phyloP scores from a whole-genome alignment of 2,888 invertebrate genomes.

The Cantharis lateralis region DNA sequence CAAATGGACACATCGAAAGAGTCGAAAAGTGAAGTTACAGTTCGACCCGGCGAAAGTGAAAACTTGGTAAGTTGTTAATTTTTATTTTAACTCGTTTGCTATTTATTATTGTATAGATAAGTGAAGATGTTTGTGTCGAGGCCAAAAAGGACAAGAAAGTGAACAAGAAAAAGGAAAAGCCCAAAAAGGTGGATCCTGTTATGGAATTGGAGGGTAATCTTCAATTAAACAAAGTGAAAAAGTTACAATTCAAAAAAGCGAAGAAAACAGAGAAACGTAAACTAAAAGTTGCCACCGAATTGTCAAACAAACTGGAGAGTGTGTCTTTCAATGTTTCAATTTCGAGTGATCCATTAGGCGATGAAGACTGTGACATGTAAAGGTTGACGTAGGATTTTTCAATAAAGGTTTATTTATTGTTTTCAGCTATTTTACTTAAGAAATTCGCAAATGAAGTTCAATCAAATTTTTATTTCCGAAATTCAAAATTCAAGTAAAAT shows the following conservation, averaged over 20 bases:
- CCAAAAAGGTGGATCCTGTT: slow-evolving; percentile 65
- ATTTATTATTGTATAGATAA: slow-evolving; percentile 40
- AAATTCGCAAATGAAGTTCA: background rate
- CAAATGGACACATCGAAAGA: slow-evolving; percentile 62
- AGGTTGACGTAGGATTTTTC: background rate
- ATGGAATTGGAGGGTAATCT: slow-evolving; percentile 74
- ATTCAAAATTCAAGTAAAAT: background rate
- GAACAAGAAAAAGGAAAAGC: slow-evolving; percentile 38
- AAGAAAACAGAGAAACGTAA: slow-evolving; percentile 62
- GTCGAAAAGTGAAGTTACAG: slow-evolving; percentile 40
- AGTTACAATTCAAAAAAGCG: slow-evolving; percentile 69
- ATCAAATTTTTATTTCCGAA: background rate
- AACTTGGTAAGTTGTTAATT: background rate
- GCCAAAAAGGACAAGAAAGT: slow-evolving; percentile 30
- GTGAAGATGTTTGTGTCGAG: slow-evolving; percentile 43
- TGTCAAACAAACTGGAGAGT: slow-evolving; percentile 69
- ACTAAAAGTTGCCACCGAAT: slow-evolving; percentile 67
- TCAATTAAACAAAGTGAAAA: slow-evolving; percentile 63
- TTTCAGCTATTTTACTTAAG: background rate
- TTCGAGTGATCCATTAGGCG: background rate
- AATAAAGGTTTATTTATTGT: background rate
- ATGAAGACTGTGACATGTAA: background rate
- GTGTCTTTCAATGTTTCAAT: slow-evolving; percentile 55
- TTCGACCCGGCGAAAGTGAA: background rate
- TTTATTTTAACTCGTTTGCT: background rate